Evolutionary conservation across 2,888 invertebrate species (phyloP), one percentile per base, ranked within the genome.

Genomic region (Pteria penguin): DNA sequence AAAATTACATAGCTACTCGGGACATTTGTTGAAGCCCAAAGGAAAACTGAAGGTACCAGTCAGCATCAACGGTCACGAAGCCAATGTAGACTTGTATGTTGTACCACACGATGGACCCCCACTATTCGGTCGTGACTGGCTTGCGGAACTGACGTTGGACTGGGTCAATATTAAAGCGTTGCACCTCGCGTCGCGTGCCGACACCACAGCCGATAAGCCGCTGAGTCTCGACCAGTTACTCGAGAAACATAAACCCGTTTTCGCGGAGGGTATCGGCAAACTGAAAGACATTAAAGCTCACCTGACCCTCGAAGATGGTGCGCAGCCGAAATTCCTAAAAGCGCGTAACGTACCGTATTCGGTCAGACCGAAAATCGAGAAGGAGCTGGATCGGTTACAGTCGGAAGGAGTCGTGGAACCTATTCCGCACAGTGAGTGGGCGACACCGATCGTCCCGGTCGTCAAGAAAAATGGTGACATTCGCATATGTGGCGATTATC

Each of bases 401-500:
- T 58, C 33, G 1, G 60, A 58, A 32, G 60, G 60, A 24, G 60
- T 55, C 18, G 24, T 69, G 45, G 55, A 55, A 55, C 55, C 55
- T 4, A 24, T 55, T 4, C 55, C n/a, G 24, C 55, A 55, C 55
- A 80, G 77, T 74, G 74, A 83, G 0, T 87, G 82, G 85, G 84
- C 81, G 0, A 81, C 85, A 18, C 86, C 85, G 2, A 81, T 85
- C 26, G 82, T 86, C 2, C 78, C 81, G 27, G 81, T 86, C 4
- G 60, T 76, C 1, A 86, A 86, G 72, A 57, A 78, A 45, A 68
- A 76, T 32, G 76, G 79, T 5, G 57, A 70, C 18, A 57, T 81
- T 31, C 27, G 86, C 45, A 78, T 84, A 18, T 86, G 81, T 68
- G 80, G 84, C 2, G 84, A 88, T 74, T 85, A 79, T 54, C 82